These are phyloP conservation scores for Steatocranus sp. DNA, from an alignment of 2,797 vertebrate genomes.

Conservation along the genomic window DNA sequence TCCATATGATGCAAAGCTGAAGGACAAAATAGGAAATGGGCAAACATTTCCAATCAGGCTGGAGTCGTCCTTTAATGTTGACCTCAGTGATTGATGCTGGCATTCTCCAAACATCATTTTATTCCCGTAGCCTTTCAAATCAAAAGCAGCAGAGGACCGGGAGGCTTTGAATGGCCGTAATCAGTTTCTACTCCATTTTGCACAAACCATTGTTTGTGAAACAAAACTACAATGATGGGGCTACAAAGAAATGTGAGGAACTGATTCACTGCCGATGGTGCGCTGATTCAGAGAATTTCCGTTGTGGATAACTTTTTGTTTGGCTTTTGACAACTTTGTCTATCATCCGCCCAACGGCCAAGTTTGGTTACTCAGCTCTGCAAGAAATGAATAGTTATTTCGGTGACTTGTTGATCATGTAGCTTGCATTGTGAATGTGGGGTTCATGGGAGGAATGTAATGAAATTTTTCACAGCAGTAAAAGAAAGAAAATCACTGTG, in stretches of 20 bases:
- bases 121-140: slow-evolving; percentile 21
- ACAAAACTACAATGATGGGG: slow-evolving; percentile 13
- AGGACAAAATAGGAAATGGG: slow-evolving; percentile 1
- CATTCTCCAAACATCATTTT: neutral
- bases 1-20: neutral
- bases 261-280: slow-evolving; percentile 2
- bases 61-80: slow-evolving; percentile 3
- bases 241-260: neutral
- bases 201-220: slow-evolving; percentile 19
- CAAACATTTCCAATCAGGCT: neutral
- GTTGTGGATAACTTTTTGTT: slow-evolving; percentile 3
- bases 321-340: slow-evolving; percentile 15
- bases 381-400: neutral
- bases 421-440: neutral
- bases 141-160: neutral
- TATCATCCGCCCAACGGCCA: neutral
- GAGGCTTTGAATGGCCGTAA: slow-evolving; percentile 31
- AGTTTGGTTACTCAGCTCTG: neutral
- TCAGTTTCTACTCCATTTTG: slow-evolving; percentile 26
- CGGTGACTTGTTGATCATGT: slow-evolving; percentile 18
- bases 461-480: neutral
- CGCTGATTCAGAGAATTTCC: neutral
- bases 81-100: slow-evolving; percentile 29
- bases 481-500: neutral
- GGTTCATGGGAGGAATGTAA: neutral